A percentile compares a stretch with the other conserved stretches of the same genome.
phyloP scores from a whole-genome alignment of 2,113 vertebrate species.

The Ictidomys tridecemlineatus region DNA sequence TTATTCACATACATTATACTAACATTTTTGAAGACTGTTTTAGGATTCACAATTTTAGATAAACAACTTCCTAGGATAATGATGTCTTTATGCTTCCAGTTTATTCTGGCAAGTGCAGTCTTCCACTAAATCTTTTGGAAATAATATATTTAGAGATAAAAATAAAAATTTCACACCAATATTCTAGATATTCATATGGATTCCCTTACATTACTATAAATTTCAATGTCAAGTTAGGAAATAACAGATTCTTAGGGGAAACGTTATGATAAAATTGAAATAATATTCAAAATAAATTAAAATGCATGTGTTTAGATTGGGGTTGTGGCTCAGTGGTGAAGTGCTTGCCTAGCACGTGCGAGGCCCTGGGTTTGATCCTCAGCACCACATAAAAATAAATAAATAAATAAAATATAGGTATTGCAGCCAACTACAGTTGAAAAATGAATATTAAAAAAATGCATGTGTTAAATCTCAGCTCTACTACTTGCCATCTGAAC shows the following conservation, averaged over 20 bases:
- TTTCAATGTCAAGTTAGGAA: not conserved
- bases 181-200: constrained; percentile 26
- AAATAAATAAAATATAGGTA: no score
- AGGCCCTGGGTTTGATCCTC: no score
- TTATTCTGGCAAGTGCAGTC: not conserved
- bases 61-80: not conserved
- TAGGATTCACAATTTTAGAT: not conserved
- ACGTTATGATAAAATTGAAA: not conserved
- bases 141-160: not conserved
- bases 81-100: not conserved
- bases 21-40: not conserved
- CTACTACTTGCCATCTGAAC: not conserved
- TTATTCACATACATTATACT: not conserved
- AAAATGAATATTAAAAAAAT: not conserved
- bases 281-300: not conserved
- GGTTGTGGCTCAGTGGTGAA: no score
- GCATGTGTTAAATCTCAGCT: not conserved
- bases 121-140: not conserved
- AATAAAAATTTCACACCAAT: not conserved
- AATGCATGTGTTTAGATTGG: not conserved
- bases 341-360: no score
- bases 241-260: not conserved
- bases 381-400: no score
- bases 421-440: no score
- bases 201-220: not conserved